Conservation (phyloP, 1,140 invertebrate species). For the Maconellicoccus hirsutus region DNA sequence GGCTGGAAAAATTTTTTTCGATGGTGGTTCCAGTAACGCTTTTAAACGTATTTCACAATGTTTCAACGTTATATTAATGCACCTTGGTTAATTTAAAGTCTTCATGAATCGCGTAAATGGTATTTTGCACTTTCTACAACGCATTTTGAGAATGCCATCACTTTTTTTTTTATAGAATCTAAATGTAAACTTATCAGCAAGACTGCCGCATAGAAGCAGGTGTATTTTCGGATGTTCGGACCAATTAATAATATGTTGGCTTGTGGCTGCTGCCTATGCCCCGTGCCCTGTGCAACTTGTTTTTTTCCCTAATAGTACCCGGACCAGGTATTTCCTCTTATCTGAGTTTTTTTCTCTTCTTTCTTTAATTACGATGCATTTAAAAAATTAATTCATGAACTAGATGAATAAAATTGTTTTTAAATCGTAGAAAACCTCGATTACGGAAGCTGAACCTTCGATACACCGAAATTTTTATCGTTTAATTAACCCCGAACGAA, state of each 20-base stretch:
- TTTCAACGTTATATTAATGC: background rate
- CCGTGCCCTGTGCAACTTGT: slow-evolving; percentile 19
- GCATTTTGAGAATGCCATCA: slow-evolving; percentile 14
- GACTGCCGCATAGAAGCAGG: slow-evolving; percentile 15
- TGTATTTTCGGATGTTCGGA: slow-evolving; percentile 16
- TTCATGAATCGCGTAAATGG: background rate
- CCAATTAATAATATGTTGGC: slow-evolving; percentile 22
- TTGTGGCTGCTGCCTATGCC: slow-evolving; percentile 18
- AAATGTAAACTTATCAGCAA: slow-evolving; percentile 19
- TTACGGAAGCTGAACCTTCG: background rate
- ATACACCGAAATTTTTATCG: background rate
- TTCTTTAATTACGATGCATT: slow-evolving; percentile 19
- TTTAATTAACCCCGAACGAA: background rate
- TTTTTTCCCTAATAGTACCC: background rate
- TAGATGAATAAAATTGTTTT: background rate
- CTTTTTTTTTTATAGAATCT: background rate
- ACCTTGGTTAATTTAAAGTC: no score
- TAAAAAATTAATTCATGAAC: background rate
- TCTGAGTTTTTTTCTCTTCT: slow-evolving; percentile 1
- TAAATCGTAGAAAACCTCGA: background rate
- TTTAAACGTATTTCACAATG: background rate
- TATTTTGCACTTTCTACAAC: slow-evolving; percentile 16
- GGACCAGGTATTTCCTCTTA: slow-evolving; percentile 16
- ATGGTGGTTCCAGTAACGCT: no score
- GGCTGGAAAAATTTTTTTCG: no score